phyloP scores from a whole-genome alignment of 1,140 invertebrate genomes.

The Thaumetopoea pityocampa region DNA sequence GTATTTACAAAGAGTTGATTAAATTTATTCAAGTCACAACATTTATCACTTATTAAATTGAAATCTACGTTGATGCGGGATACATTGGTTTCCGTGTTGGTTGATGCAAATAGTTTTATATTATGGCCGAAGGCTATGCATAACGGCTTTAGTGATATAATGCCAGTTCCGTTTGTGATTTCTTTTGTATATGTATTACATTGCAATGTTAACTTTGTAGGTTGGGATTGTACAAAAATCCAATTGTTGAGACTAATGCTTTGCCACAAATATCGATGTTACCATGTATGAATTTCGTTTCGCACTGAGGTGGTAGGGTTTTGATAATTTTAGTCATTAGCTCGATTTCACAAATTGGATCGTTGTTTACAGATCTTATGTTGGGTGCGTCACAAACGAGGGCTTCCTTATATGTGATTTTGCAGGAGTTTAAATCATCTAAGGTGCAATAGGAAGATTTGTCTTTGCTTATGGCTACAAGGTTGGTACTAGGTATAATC shows the following conservation, averaged over 20 bases:
- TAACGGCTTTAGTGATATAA: constrained; percentile 1
- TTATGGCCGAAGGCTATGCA: constrained; percentile 6
- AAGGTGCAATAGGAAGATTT: constrained; percentile 7
- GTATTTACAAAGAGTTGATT: neutral
- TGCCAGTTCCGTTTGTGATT: constrained; percentile 6
- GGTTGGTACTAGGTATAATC: constrained; percentile 4
- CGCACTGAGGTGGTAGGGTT: constrained; percentile 5
- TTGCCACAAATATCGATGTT: constrained; percentile 20
- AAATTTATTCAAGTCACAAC: constrained; percentile 11
- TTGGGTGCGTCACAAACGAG: constrained; percentile 4
- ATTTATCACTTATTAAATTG: constrained; percentile 12
- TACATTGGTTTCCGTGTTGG: no score
- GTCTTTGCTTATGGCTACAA: constrained; percentile 11
- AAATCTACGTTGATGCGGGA: constrained; percentile 4
- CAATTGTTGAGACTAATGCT: constrained; percentile 14
- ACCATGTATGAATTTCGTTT: constrained; percentile 14
- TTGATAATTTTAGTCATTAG: constrained; percentile 6
- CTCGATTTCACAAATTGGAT: constrained; percentile 18
- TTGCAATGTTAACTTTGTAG: constrained; percentile 16
- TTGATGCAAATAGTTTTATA: constrained; percentile 11
- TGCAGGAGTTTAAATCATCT: constrained; percentile 6
- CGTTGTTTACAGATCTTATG: neutral
- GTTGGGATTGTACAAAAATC: constrained; percentile 19
- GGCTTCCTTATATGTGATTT: neutral
- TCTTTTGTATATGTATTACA: constrained; percentile 5